Evolutionary conservation across 1,140 invertebrate genomes (phyloP).

Genomic region (Trissolcus basalis): DNA sequence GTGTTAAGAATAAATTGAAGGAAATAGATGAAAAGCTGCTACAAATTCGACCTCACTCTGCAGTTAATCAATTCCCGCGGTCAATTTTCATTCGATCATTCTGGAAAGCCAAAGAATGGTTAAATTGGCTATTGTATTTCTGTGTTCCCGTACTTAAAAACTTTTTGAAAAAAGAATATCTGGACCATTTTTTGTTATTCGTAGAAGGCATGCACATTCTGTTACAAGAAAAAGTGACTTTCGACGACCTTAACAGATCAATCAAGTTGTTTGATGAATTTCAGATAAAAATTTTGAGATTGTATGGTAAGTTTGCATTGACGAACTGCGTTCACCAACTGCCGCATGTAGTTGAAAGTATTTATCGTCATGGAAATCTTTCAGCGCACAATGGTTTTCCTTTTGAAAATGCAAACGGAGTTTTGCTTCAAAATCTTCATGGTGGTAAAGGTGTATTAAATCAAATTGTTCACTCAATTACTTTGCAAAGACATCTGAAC

Average conservation of each 20-base stretch:
- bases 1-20: not conserved
- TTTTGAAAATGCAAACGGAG: no score
- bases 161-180: not conserved
- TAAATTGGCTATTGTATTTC: slow-evolving; percentile 27
- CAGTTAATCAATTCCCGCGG: slow-evolving; percentile 19
- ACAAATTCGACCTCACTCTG: slow-evolving; percentile 10
- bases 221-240: not conserved
- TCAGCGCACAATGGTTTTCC: slow-evolving; percentile 7
- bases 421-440: no score
- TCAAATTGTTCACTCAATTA: no score
- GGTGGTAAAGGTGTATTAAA: no score
- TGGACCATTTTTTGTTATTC: slow-evolving; percentile 2
- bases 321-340: slow-evolving; percentile 36
- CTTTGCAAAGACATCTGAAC: no score
- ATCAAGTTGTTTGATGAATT: no score
- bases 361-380: slow-evolving; percentile 18
- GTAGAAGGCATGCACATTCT: slow-evolving; percentile 15
- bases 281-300: slow-evolving; percentile 1
- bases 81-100: slow-evolving; percentile 21
- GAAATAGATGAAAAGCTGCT: not conserved
- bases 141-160: slow-evolving; percentile 8
- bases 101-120: slow-evolving; percentile 23
- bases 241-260: not conserved
- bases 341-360: slow-evolving; percentile 21
- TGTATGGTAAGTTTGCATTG: slow-evolving; percentile 29